These are phyloP conservation scores for Monopis laevigella DNA, from an alignment of 2,888 invertebrate genomes.

Conservation along the genomic window DNA sequence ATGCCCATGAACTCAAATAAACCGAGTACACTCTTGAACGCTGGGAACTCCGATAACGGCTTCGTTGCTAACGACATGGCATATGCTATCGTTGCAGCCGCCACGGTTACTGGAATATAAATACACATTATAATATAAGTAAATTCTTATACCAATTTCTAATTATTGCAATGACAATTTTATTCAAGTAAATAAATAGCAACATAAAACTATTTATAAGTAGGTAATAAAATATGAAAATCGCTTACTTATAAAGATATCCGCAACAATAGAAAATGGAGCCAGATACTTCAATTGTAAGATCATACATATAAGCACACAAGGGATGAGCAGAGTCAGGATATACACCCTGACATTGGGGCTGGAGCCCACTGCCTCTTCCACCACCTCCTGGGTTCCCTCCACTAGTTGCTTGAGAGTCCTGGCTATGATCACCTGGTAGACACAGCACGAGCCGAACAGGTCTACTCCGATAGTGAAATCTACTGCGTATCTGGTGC, in stretches of 20 bases:
- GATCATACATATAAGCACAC: conserved; percentile 32
- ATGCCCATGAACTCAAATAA: conserved; percentile 50
- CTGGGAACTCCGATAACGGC: conserved; percentile 21
- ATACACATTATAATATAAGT: too few species aligned
- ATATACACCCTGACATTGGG: conserved; percentile 25
- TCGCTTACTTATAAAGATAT: conserved; percentile 30
- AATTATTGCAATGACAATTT: too few species aligned
- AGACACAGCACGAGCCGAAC: conserved; percentile 32
- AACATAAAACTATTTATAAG: background rate
- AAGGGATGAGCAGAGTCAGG: conserved; percentile 27
- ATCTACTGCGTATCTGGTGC: conserved; percentile 31
- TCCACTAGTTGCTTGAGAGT: conserved; percentile 32
- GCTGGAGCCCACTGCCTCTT: conserved; percentile 17
- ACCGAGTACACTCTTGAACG: conserved; percentile 22
- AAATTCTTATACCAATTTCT: background rate
- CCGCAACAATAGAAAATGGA: conserved; percentile 35
- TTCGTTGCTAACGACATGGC: conserved; percentile 15
- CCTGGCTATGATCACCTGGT: conserved; percentile 28
- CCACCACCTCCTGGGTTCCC: conserved; percentile 16
- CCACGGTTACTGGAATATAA: conserved; percentile 24
- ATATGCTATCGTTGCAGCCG: conserved; percentile 28
- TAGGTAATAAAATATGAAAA: background rate
- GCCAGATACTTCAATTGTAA: conserved; percentile 33
- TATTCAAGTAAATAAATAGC: background rate
- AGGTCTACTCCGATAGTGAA: conserved; percentile 26